Base-by-base conservation (phyloP, 2,888 invertebrate species). In the Crepidodera aurea region DNA sequence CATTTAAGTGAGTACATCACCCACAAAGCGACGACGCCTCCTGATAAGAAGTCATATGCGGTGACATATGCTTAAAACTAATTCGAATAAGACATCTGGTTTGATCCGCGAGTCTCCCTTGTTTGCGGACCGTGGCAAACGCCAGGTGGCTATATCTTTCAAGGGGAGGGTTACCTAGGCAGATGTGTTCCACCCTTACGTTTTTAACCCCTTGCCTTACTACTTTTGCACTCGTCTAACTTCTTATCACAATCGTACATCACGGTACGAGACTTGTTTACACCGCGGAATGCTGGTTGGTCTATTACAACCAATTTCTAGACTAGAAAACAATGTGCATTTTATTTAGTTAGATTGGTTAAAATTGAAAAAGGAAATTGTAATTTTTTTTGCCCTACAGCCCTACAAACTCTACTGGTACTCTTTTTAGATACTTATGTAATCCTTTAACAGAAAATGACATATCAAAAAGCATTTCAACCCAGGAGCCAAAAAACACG, bases 141-240 rank as follows among this genome's bases (percentile, higher is more conserved):
- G 77, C 81, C 81, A 81, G 81, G 81, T 81, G 81, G 80, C 76
- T 78, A 77, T 80, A 79, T 80, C 80, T 80, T 80, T 79, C 76
- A 78, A 79, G 76, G 76, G 78, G 78, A 76, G 79, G 74, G 76
- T 74, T 76, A 75, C 75, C 75, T 75, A 72, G 80, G 79, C 80
- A 80, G 80, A 80, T 80, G 80, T 78, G 74, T 71, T 61, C 64
- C 63, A 69, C 70, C 72, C 71, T 72, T 71, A 69, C 69, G 66
- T 46, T 66, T 66, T 68, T 76, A 74, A 77, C 77, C 77, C 77
- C 76, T 79, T 75, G 70, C 71, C 75, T 79, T 74, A 65, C 71
- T 58, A 72, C 67, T 72, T 72, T 72, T 63, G 69, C 70, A 66
- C 60, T 66, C 61, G 56, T 62, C 58, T 60, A 63, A 68, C 67